Evolutionary conservation across 2,797 vertebrate genomes (phyloP).

Genomic region (Phrynocephalus guinanensis): DNA sequence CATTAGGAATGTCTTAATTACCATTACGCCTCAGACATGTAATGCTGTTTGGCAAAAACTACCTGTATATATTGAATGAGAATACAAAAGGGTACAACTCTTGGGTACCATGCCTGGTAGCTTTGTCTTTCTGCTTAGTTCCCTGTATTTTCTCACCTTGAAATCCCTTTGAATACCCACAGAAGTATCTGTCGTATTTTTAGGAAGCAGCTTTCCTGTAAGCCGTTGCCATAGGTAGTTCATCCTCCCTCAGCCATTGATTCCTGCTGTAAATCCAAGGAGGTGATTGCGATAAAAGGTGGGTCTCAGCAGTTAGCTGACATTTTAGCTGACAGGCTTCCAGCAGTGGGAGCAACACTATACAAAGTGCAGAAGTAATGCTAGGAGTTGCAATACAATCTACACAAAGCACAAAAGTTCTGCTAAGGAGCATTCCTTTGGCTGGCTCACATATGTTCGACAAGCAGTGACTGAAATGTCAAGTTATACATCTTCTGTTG

Average conservation of each 20-base stretch:
- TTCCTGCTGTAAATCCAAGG: not conserved
- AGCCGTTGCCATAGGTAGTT: not conserved
- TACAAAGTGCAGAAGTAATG: not conserved
- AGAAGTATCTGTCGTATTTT: not conserved
- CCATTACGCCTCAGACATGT: too few relatives aligned
- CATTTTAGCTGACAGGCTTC: not conserved
- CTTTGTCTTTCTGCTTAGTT: not conserved
- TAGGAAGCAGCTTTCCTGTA: not conserved
- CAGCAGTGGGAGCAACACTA: not conserved
- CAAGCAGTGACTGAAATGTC: not conserved
- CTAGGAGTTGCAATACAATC: not conserved
- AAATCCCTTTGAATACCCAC: not conserved
- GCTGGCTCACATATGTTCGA: not conserved
- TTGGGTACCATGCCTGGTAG: not conserved
- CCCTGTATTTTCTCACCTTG: not conserved
- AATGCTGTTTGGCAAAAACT: not conserved
- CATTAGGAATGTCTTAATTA: not conserved
- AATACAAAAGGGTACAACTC: not conserved
- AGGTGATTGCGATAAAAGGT: not conserved
- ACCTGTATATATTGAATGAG: not conserved
- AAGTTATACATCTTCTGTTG: not conserved
- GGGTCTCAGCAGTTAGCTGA: constrained; percentile 11
- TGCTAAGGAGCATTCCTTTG: not conserved
- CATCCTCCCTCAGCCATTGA: not conserved
- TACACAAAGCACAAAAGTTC: not conserved